Percentiles rank a stretch among this genome's conserved stretches.
These are phyloP conservation scores for Temnothorax nylanderi DNA, from an alignment of 1,140 invertebrate species.

Conservation along the genomic window DNA sequence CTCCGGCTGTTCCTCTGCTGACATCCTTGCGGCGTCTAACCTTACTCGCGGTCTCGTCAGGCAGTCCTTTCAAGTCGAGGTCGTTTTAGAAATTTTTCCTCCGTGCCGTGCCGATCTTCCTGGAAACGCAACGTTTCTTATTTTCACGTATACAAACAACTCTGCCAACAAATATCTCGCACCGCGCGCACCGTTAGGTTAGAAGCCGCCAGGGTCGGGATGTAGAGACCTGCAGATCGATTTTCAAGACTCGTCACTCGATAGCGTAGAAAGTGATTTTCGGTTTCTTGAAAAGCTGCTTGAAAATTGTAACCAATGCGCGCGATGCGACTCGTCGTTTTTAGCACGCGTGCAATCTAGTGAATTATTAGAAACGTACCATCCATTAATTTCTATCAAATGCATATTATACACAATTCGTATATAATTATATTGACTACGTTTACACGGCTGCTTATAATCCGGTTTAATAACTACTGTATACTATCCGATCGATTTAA, in stretches of 20 bases:
- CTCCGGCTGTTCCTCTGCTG: slow-evolving; percentile 75
- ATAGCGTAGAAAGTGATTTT: neutral
- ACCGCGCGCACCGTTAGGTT: slow-evolving; percentile 20
- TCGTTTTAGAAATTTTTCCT: neutral
- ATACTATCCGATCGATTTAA: too few relatives aligned
- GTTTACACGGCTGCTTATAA: too few relatives aligned
- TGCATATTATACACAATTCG: too few relatives aligned
- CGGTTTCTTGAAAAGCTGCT: neutral
- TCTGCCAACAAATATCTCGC: neutral
- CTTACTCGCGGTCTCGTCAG: slow-evolving; percentile 10
- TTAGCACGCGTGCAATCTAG: too few relatives aligned
- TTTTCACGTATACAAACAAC: neutral
- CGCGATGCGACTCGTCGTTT: too few relatives aligned
- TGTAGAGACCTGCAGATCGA: neutral
- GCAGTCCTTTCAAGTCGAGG: too few relatives aligned
- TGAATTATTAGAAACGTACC: too few relatives aligned
- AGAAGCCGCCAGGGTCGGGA: neutral
- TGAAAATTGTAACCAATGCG: too few relatives aligned
- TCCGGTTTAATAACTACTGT: too few relatives aligned
- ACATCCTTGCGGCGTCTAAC: slow-evolving; percentile 77
- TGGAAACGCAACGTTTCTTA: neutral
- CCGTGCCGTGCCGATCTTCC: neutral
- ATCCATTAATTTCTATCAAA: too few relatives aligned
- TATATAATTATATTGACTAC: too few relatives aligned
- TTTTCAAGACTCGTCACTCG: neutral